Evolutionary conservation across 2,113 vertebrate species (phyloP), one percentile per base, ranked within the genome.

Genomic region (Pachyramphus minor): DNA sequence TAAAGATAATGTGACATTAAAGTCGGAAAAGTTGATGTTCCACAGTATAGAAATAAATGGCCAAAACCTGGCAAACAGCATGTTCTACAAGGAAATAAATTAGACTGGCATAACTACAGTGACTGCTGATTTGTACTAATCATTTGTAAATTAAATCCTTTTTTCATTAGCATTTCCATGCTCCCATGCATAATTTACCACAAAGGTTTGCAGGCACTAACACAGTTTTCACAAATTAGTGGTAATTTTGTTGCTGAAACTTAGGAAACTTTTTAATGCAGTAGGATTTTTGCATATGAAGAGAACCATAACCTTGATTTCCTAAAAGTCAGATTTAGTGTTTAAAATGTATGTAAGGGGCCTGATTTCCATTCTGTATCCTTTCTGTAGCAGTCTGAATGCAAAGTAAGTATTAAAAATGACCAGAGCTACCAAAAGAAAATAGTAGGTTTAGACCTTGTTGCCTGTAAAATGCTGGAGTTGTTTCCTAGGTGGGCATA

Each of bases 161-260:
- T 95, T 96, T 97, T 97, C 95, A 97, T 97, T 97, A 97, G 94
- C 93, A 97, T 97, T 96, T 91, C 89, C 90, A 68, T 93, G 77
- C 81, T 96, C 21, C 27, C 85, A 93, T 95, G 89, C 91, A 97
- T 97, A 96, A 97, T 97, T 97, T 97, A 96, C 44, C 21, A 49
- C 87, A 89, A 75, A 95, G 90, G 66, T 96, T 96, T 96, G 91
- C 59, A 96, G 90, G 79, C 95, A 97, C 91, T 96, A 93, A 92
- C 83, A 84, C 24, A 71, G 76, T 89, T 94, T 94, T 96, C 93
- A 92, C 91, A 95, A 96, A 97, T 97, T 96, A 95, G 69, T 37
- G 2, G 35, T 91, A 96, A 97, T 97, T 96, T 95, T 95, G 95
- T 93, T 89, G 73, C 41, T 81, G 92, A 91, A 97, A 91, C 92